Evolutionary conservation across 2,888 invertebrate genomes (phyloP).

Genomic region (Papilio gigon): DNA sequence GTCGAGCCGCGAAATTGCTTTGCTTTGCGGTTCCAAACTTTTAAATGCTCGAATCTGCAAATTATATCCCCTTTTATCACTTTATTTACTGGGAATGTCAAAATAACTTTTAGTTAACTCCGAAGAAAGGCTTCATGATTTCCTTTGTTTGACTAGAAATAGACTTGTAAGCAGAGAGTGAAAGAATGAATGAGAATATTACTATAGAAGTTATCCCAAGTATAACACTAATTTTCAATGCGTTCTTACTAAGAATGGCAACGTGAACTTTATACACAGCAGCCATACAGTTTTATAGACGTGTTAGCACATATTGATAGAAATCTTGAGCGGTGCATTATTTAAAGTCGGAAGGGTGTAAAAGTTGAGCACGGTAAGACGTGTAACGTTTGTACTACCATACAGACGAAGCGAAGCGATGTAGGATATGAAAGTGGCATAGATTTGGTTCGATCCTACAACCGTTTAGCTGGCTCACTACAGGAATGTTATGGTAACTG

Average conservation of each 20-base stretch:
- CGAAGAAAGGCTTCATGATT: not conserved
- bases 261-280: not conserved
- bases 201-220: not conserved
- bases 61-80: constrained; percentile 41
- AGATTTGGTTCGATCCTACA: not conserved
- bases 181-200: not conserved
- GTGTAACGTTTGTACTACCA: not conserved
- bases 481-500: too few relatives aligned
- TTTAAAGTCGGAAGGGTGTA: constrained; percentile 21
- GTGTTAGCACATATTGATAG: constrained; percentile 14
- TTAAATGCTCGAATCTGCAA: constrained; percentile 42
- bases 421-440: not conserved
- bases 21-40: constrained; percentile 43
- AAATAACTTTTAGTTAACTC: constrained; percentile 15
- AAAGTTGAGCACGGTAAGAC: constrained; percentile 32
- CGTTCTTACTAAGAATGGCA: not conserved
- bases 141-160: not conserved
- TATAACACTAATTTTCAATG: not conserved
- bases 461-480: not conserved
- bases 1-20: constrained; percentile 47
- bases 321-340: constrained; percentile 8
- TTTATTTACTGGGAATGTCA: constrained; percentile 34
- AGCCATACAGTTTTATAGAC: constrained; percentile 3
- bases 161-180: not conserved
- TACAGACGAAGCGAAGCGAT: not conserved